These are phyloP conservation scores for Spheniscus humboldti DNA, from an alignment of 2,797 vertebrate genomes.

Conservation along the genomic window DNA sequence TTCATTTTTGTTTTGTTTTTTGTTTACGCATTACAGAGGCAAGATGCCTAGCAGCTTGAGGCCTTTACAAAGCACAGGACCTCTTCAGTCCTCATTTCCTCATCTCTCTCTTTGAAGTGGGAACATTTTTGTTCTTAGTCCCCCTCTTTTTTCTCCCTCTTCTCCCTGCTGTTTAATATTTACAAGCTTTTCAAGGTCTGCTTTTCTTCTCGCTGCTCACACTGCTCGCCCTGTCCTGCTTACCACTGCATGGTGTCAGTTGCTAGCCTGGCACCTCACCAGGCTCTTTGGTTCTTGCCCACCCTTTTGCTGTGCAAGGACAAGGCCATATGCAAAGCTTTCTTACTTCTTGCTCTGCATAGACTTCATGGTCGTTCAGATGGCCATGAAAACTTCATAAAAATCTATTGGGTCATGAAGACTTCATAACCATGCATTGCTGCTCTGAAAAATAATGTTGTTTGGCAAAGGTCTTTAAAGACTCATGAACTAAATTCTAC, in stretches of 20 bases:
- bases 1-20: background rate
- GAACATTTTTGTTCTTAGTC: background rate
- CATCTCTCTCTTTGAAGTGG: background rate
- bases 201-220: background rate
- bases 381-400: background rate
- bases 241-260: background rate
- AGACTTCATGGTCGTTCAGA: background rate
- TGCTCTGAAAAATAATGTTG: background rate
- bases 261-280: background rate
- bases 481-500: background rate
- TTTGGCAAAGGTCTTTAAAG: background rate
- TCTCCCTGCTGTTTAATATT: background rate
- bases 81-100: background rate
- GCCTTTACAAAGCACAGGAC: background rate
- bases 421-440: background rate
- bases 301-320: background rate
- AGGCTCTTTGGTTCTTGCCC: background rate
- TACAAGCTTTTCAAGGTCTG: background rate
- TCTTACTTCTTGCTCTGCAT: background rate
- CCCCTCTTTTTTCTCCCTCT: background rate
- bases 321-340: background rate
- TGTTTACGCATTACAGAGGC: background rate
- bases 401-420: background rate
- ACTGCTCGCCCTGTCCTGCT: background rate
- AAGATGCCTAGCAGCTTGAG: background rate